A percentile compares a stretch with the other conserved stretches of the same genome.
Conservation (phyloP, 2,797 vertebrate genomes). For the Prionace glauca region DNA sequence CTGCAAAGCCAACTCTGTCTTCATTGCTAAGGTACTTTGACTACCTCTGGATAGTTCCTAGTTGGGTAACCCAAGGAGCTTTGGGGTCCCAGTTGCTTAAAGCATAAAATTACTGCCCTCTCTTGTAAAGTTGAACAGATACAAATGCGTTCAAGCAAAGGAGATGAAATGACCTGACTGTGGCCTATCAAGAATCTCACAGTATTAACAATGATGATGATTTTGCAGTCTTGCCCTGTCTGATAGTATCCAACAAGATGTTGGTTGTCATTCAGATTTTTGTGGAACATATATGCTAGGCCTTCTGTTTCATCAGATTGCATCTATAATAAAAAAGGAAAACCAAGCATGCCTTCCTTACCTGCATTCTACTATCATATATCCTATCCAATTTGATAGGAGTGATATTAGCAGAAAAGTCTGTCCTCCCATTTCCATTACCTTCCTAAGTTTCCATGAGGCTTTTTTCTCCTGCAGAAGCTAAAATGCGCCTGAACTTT, state of each 20-base stretch:
- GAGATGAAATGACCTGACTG: not conserved
- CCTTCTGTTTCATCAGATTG: not conserved
- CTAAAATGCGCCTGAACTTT: too few relatives aligned
- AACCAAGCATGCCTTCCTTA: not conserved
- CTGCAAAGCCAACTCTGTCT: constrained; percentile 77
- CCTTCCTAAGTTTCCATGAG: not conserved
- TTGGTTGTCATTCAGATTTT: not conserved
- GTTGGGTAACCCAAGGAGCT: not conserved
- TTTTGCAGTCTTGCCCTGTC: not conserved
- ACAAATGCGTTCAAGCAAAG: not conserved
- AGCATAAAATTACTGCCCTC: not conserved
- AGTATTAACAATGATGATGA: not conserved
- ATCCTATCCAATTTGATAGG: not conserved
- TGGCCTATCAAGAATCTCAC: not conserved
- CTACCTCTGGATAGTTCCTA: not conserved
- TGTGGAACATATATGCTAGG: not conserved
- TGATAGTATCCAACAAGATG: not conserved
- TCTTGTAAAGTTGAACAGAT: not conserved
- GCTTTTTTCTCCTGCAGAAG: too few relatives aligned
- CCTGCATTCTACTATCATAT: too few relatives aligned
- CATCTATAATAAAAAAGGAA: not conserved
- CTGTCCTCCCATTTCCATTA: not conserved
- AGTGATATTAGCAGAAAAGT: not conserved
- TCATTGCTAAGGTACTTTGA: constrained; percentile 81
- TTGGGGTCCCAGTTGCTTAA: not conserved